Evolutionary conservation across 1,140 invertebrate genomes (phyloP).

Genomic region (Chironomus tepperi): DNA sequence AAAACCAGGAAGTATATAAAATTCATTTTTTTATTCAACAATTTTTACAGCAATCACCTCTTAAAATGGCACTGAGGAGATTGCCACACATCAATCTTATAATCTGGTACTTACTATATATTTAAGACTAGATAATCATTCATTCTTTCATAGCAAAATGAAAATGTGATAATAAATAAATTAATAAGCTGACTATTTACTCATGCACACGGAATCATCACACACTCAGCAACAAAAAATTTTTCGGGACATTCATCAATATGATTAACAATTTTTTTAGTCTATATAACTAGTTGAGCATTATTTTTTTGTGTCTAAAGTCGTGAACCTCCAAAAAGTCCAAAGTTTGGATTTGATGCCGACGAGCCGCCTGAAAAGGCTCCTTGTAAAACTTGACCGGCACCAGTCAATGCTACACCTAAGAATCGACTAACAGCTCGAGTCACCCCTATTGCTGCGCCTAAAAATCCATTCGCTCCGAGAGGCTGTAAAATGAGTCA

Average conservation of each 20-base stretch:
- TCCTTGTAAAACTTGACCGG: background rate
- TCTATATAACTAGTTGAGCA: background rate
- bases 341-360: background rate
- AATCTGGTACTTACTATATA: background rate
- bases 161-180: background rate
- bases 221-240: background rate
- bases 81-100: background rate
- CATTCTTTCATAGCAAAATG: background rate
- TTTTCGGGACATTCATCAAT: no score
- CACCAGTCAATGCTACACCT: conserved; percentile 49
- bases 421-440: conserved; percentile 63
- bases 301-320: background rate
- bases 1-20: no score
- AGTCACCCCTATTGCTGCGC: conserved; percentile 60
- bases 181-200: conserved; percentile 13
- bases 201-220: background rate
- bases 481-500: conserved; percentile 34
- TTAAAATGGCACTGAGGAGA: background rate
- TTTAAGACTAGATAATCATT: conserved; percentile 5
- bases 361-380: background rate
- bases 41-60: background rate
- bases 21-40: background rate
- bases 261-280: no score
- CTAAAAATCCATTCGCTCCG: conserved; percentile 46
- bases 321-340: conserved; percentile 5